Evolutionary conservation across 2,113 vertebrate species (phyloP).

Genomic region (Alethe diademata): DNA sequence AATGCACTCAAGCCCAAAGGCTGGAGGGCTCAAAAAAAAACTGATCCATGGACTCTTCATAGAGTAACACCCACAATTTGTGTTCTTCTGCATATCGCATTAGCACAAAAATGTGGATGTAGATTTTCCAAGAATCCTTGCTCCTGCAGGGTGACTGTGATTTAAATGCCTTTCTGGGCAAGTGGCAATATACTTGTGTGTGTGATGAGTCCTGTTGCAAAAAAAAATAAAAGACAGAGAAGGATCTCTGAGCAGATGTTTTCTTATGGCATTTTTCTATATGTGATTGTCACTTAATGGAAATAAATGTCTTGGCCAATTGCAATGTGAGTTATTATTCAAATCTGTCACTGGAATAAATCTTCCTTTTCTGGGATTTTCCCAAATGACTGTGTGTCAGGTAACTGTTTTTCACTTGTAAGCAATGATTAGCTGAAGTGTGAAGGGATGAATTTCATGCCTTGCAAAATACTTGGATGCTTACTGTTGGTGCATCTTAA

Average conservation of each 20-base stretch:
- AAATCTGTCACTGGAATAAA: neutral
- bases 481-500: neutral
- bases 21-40: neutral
- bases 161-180: conserved; percentile 22
- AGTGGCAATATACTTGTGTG: conserved; percentile 4
- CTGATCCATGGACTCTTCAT: neutral
- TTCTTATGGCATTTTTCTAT: neutral
- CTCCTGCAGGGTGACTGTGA: neutral
- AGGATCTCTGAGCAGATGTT: neutral
- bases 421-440: neutral
- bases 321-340: neutral
- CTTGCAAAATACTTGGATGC: neutral
- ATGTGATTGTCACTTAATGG: neutral
- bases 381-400: neutral
- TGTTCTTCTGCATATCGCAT: neutral
- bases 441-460: neutral
- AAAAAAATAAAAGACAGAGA: neutral
- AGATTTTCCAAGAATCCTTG: neutral
- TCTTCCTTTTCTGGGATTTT: neutral
- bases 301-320: conserved; percentile 7
- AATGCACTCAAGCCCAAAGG: neutral
- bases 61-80: neutral
- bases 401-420: conserved; percentile 15
- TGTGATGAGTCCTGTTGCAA: neutral
- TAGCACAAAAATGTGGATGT: neutral